Conservation (phyloP, 1,140 invertebrate species). For the Atta texana region DNA sequence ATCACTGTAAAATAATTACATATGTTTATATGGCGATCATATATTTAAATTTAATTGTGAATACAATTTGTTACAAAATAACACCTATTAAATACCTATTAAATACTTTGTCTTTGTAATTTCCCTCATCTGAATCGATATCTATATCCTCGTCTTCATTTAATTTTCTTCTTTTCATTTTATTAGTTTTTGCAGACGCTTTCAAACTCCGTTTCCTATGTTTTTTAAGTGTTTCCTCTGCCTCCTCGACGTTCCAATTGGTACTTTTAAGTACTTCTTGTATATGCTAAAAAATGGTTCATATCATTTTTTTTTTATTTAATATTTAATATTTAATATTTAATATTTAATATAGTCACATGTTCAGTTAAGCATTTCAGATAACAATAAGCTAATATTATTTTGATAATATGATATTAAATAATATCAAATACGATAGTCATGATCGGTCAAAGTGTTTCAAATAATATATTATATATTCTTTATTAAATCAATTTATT, state of each 20-base stretch:
- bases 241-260: constrained; percentile 82
- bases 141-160: constrained; percentile 80
- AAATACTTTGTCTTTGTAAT: constrained; percentile 82
- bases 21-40: background rate
- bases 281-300: constrained; percentile 68
- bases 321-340: background rate
- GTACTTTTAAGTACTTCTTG: constrained; percentile 75
- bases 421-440: too few species aligned
- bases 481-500: too few species aligned
- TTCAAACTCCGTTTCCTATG: constrained; percentile 72
- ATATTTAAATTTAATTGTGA: background rate
- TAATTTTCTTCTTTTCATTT: constrained; percentile 78
- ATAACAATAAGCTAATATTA: too few species aligned
- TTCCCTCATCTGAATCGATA: constrained; percentile 82
- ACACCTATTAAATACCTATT: constrained; percentile 82
- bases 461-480: too few species aligned
- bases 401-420: too few species aligned
- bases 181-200: constrained; percentile 63
- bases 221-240: constrained; percentile 64
- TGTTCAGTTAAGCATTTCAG: too few species aligned
- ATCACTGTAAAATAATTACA: constrained; percentile 85
- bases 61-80: constrained; percentile 14
- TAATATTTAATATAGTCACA: background rate
- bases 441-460: too few species aligned
- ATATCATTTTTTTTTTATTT: background rate